Percentiles rank a stretch among this genome's conserved stretches.
Evolutionary conservation across 2,113 vertebrate genomes (phyloP).

Genomic region (Macrotis lagotis): DNA sequence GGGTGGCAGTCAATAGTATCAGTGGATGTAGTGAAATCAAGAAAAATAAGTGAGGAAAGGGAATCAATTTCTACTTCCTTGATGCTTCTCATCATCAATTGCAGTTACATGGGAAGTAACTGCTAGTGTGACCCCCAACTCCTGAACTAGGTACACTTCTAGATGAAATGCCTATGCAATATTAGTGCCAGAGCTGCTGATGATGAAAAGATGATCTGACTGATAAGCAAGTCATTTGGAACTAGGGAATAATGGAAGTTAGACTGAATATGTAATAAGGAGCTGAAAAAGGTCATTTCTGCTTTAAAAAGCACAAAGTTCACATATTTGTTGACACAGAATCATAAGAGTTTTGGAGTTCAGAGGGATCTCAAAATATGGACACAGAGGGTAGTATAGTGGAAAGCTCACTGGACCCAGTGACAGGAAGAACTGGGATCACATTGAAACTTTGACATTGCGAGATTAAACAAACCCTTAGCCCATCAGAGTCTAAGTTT

Average conservation of each 20-base stretch:
- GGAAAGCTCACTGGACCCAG: not conserved
- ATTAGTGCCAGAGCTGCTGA: no score
- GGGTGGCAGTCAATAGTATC: not conserved
- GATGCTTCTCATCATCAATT: no score
- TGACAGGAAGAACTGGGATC: not conserved
- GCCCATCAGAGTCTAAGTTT: not conserved
- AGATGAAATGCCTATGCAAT: no score
- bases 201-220: no score
- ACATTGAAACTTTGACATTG: not conserved
- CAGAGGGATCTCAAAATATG: not conserved
- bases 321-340: not conserved
- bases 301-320: not conserved
- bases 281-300: not conserved
- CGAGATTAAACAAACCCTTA: not conserved
- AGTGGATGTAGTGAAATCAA: not conserved
- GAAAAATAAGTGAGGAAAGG: not conserved
- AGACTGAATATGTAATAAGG: not conserved
- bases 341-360: not conserved
- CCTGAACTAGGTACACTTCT: no score
- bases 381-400: not conserved
- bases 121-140: no score
- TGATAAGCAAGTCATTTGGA: not conserved
- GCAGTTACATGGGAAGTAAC: no score
- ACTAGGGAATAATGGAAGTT: not conserved
- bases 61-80: not conserved